Evolutionary conservation across 2,797 vertebrate genomes (phyloP).

Genomic region (Acanthopagrus latus): DNA sequence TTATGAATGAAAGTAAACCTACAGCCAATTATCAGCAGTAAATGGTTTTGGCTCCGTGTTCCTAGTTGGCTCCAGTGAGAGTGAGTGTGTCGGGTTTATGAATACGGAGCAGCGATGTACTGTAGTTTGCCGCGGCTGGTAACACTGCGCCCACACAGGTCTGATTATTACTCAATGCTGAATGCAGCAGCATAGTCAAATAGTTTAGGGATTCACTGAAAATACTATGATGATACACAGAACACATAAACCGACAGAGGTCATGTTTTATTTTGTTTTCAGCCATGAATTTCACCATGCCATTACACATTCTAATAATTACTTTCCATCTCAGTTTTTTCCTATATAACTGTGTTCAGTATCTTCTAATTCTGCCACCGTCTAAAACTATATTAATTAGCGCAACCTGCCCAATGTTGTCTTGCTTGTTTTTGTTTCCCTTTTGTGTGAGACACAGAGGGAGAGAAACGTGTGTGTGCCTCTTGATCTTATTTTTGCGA

Average conservation of each 20-base stretch:
- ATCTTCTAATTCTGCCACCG: background rate
- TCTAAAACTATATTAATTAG: slow-evolving; percentile 35
- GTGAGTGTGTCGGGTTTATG: slow-evolving; percentile 18
- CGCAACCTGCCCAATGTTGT: slow-evolving; percentile 24
- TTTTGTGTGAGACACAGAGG: slow-evolving; percentile 14
- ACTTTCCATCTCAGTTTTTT: background rate
- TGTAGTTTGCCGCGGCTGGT: slow-evolving; percentile 25
- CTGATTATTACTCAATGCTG: background rate
- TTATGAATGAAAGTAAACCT: slow-evolving; percentile 27
- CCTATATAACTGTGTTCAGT: background rate
- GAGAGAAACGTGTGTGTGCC: background rate
- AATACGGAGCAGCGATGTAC: slow-evolving; percentile 19
- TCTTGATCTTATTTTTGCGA: slow-evolving; percentile 19
- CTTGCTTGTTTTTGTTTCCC: background rate
- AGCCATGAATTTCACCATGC: background rate
- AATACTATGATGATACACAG: background rate
- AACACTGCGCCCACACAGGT: slow-evolving; percentile 31
- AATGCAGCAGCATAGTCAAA: background rate
- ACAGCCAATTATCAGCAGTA: slow-evolving; percentile 3
- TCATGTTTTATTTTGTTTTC: background rate
- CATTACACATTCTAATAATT: background rate
- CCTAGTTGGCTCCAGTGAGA: background rate
- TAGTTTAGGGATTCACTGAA: background rate
- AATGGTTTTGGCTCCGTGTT: slow-evolving; percentile 14
- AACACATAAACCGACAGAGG: background rate